Evolutionary conservation across 2,113 vertebrate genomes (phyloP).

Genomic region (Lycocorax pyrrhopterus): DNA sequence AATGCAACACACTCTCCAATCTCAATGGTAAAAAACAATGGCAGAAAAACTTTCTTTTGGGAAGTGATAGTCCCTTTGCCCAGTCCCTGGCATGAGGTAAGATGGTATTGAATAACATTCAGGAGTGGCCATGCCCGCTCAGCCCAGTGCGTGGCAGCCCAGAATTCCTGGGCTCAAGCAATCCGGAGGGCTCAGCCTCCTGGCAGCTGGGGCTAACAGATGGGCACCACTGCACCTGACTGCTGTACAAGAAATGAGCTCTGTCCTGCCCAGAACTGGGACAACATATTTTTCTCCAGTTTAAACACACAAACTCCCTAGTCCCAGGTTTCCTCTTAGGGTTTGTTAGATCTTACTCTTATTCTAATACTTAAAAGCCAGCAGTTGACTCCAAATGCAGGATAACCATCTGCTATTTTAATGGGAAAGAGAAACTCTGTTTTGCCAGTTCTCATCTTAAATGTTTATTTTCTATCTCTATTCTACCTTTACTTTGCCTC

Average conservation of each 20-base stretch:
- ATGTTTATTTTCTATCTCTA: background rate
- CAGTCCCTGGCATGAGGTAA: background rate
- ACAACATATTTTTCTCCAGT: background rate
- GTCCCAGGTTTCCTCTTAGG: background rate
- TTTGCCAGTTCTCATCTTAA: background rate
- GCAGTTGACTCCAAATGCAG: background rate
- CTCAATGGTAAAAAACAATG: background rate
- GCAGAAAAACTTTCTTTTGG: background rate
- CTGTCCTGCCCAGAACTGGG: background rate
- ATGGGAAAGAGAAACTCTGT: background rate
- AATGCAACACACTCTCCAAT: background rate
- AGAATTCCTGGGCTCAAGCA: background rate
- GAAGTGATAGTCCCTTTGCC: background rate
- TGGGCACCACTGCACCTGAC: background rate
- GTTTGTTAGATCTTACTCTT: background rate
- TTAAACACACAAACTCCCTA: background rate
- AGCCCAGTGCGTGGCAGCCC: rapidly evolving
- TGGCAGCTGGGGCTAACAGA: background rate
- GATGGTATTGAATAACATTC: background rate
- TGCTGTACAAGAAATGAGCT: background rate
- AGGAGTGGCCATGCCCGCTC: background rate
- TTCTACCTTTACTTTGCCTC: background rate
- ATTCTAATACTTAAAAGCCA: background rate
- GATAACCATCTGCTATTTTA: background rate
- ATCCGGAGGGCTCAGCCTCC: background rate